Base-by-base conservation (phyloP, 1,140 invertebrate species). In the Lepidurus packardi region DNA sequence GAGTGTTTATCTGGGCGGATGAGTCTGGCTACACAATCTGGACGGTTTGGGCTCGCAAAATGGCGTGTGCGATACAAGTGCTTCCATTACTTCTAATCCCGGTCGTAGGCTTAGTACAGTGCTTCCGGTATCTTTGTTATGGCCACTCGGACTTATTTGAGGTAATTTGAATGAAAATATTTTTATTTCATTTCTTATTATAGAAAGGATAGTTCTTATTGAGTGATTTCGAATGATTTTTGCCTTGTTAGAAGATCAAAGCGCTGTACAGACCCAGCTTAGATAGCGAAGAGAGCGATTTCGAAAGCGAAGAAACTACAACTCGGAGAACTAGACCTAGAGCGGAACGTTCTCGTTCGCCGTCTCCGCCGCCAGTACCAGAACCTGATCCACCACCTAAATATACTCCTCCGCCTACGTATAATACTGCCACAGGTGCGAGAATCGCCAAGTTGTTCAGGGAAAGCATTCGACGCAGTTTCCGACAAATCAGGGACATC, bases 391-490 rank as follows among this genome's bases (percentile, higher is more conserved):
- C 94, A 8, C 94, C 94, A 11, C 94, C 94, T 21, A 96, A 96
- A 84, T 96, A 97, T 83, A 96, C 94, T 1, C 94, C 94, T 9
- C 94, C 94, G 2, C 94, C 94, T 3, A 94, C 93, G 25, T 96
- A 96, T 83, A 93, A 93, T 6, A 96, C 94, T 11, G 94, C 94
- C 1, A 97, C 94, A 1, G 94, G 93, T 11, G 92, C 91, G 10
- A 88, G 91, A 75, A 89, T 94, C 78, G 92, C 92, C 5, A 94
- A 94, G 81, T 86, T 94, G 80, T 82, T 95, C 43, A 87, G 93
- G 1, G 91, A 92, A 82, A 94, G 92, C 82, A 89, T 95, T 43
- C 84, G 93, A n/a, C 85, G 92, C 45, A 94, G 93, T 82, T 91
- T 94, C 73, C 86, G 93, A 53, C 88, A 92, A 74, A 85, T 91